Evolutionary conservation across 2,797 vertebrate genomes (phyloP).

Genomic region (Mus spretus): DNA sequence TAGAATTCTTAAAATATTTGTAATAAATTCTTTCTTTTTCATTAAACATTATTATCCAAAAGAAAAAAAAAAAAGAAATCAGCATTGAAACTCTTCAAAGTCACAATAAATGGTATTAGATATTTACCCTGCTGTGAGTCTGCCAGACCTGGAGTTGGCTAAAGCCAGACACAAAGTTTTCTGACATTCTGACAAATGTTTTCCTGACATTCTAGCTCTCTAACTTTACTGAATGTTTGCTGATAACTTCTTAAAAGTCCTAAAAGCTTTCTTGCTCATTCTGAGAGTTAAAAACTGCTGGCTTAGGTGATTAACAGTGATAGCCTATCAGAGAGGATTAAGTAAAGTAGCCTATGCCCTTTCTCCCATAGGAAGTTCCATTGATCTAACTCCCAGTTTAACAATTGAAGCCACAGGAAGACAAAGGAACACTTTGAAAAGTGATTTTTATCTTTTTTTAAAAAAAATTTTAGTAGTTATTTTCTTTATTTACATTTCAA

Average conservation of each 20-base stretch:
- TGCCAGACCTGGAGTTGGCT: neutral
- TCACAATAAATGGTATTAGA: neutral
- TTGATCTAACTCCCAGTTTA: neutral
- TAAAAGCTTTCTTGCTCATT: too few species aligned
- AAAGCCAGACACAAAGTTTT: neutral
- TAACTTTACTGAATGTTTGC: neutral
- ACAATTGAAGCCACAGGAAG: neutral
- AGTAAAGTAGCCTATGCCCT: neutral
- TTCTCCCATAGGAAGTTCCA: neutral
- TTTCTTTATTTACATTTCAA: too few species aligned
- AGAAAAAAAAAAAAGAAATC: neutral
- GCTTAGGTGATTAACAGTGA: too few species aligned
- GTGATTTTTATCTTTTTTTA: too few species aligned
- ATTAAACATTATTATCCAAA: constrained; percentile 11
- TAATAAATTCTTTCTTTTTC: constrained; percentile 25
- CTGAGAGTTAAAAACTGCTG: too few species aligned
- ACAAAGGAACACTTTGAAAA: too few species aligned
- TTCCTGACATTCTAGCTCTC: neutral
- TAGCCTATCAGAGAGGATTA: too few species aligned
- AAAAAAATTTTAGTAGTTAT: too few species aligned
- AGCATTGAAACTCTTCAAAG: neutral
- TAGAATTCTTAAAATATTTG: constrained; percentile 24
- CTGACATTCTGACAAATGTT: too few species aligned
- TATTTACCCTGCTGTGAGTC: neutral
- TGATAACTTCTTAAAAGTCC: too few species aligned